phyloP scores from a whole-genome alignment of 2,797 vertebrate genomes.

The Chrosomus eos region DNA sequence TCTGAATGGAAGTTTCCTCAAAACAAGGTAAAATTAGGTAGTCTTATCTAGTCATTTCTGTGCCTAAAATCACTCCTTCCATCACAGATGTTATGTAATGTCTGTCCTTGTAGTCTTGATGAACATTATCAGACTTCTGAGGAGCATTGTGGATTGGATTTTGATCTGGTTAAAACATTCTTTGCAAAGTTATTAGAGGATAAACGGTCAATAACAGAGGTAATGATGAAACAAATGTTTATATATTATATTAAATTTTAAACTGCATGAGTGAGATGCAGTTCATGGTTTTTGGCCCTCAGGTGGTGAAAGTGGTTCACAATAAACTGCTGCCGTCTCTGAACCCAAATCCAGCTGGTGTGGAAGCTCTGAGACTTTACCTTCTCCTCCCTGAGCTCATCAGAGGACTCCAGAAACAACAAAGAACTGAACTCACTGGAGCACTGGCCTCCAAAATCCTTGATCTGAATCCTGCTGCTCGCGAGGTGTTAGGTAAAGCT shows the following conservation, averaged over 20 bases:
- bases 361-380: slow-evolving; percentile 74
- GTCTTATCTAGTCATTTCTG: neutral
- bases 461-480: slow-evolving; percentile 47
- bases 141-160: slow-evolving; percentile 65
- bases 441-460: slow-evolving; percentile 61
- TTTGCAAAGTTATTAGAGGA: slow-evolving; percentile 64
- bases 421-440: slow-evolving; percentile 23
- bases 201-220: slow-evolving; percentile 56
- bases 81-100: neutral
- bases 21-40: slow-evolving; percentile 73
- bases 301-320: slow-evolving; percentile 66
- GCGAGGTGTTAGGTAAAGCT: slow-evolving; percentile 68
- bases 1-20: slow-evolving; percentile 82
- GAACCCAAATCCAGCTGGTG: slow-evolving; percentile 53
- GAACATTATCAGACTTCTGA: slow-evolving; percentile 67
- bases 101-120: slow-evolving; percentile 59
- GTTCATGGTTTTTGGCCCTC: neutral
- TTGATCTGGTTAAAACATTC: slow-evolving; percentile 47
- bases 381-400: slow-evolving; percentile 75
- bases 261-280: neutral
- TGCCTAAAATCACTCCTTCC: neutral
- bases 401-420: neutral
- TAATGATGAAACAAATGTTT: slow-evolving; percentile 30
- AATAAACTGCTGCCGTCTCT: slow-evolving; percentile 61
- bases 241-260: neutral